Conservation (phyloP, 2,888 invertebrate species). For the Calameuta pallipes region DNA sequence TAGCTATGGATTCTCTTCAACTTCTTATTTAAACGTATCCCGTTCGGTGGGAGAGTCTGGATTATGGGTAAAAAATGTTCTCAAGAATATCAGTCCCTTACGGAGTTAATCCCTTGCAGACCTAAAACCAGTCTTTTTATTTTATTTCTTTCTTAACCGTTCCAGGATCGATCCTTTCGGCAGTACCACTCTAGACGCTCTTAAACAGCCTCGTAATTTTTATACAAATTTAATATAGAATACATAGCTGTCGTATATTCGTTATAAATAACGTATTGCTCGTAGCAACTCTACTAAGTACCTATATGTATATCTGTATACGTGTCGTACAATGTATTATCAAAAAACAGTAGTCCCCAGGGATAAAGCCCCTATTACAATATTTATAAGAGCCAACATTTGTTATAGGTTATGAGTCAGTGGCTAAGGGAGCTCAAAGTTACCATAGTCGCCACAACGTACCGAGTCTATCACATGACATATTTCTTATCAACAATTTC, state of each 20-base stretch:
- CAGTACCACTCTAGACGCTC: not conserved
- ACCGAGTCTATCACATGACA: not conserved
- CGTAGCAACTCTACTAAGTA: not conserved
- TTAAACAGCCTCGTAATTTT: not conserved
- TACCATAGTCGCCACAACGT: not conserved
- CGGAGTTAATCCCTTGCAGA: not conserved
- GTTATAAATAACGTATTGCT: not conserved
- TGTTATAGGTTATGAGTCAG: not conserved
- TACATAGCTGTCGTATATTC: not conserved
- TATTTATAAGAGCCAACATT: not conserved
- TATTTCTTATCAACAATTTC: conserved; percentile 10
- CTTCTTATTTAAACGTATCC: not conserved
- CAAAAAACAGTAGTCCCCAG: not conserved
- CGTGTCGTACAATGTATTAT: not conserved
- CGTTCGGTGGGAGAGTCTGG: not conserved
- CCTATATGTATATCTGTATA: not conserved
- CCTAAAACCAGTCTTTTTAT: not conserved
- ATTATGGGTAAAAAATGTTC: not conserved
- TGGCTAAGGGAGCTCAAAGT: not conserved
- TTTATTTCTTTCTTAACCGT: not conserved
- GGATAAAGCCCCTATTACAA: not conserved
- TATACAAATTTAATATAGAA: not conserved
- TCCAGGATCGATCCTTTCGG: not conserved
- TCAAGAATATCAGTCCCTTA: not conserved
- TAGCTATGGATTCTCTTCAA: not conserved